phyloP scores from a whole-genome alignment of 2,797 vertebrate genomes.

The Columba guinea region DNA sequence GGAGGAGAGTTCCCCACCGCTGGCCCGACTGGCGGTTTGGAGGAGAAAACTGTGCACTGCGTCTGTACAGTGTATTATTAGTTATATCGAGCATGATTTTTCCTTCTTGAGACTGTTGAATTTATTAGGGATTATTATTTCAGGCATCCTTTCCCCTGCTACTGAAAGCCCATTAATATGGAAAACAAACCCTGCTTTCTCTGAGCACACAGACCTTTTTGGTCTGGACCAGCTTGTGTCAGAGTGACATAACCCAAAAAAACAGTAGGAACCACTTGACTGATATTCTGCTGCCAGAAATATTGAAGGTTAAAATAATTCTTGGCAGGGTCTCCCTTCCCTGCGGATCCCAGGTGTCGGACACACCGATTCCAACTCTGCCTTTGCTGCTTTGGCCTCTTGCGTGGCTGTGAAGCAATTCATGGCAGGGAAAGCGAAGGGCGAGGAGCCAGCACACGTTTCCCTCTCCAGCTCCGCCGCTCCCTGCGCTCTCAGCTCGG shows the following conservation, averaged over 20 bases:
- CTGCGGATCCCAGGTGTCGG: conserved; percentile 45
- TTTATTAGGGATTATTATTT: conserved; percentile 52
- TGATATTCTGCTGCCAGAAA: conserved; percentile 32
- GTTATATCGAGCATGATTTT: background rate
- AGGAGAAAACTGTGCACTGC: background rate
- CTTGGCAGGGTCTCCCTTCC: conserved; percentile 21
- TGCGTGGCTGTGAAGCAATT: background rate
- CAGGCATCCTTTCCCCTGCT: conserved; percentile 38
- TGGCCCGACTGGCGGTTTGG: background rate
- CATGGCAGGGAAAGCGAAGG: background rate
- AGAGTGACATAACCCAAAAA: conserved; percentile 31
- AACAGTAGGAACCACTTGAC: background rate
- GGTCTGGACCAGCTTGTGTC: conserved; percentile 25
- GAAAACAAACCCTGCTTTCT: conserved; percentile 36
- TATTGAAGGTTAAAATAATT: conserved; percentile 61
- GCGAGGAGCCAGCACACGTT: background rate
- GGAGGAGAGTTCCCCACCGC: background rate
- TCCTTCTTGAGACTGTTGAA: conserved; percentile 1
- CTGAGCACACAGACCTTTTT: background rate
- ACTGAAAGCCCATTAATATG: conserved; percentile 1
- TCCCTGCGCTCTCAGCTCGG: background rate
- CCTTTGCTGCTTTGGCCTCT: background rate
- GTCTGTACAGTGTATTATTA: background rate
- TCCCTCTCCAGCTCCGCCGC: background rate
- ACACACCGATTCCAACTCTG: background rate